Evolutionary conservation across 2,113 vertebrate genomes (phyloP).

Genomic region (Sinocyclocheilus grahami): DNA sequence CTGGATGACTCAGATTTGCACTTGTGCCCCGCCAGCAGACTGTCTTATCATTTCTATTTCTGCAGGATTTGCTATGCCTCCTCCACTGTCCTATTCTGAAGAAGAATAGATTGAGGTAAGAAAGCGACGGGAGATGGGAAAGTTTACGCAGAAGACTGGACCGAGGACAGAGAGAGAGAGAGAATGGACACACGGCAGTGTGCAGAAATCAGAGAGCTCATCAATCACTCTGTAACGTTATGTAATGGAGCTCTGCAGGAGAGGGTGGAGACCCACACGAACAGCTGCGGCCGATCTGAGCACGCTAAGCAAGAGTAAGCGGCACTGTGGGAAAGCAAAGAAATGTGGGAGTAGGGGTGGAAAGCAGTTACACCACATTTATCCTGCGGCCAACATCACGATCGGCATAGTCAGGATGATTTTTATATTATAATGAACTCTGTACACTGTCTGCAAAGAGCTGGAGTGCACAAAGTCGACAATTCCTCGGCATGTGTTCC

Average conservation of each 20-base stretch:
- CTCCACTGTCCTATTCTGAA: background rate
- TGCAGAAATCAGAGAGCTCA: conserved; percentile 40
- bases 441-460: background rate
- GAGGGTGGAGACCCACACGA: conserved; percentile 32
- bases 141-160: conserved; percentile 12
- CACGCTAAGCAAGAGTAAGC: conserved; percentile 21
- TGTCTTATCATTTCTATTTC: conserved; percentile 18
- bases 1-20: conserved; percentile 34
- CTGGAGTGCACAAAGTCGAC: background rate
- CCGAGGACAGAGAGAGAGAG: background rate
- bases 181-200: conserved; percentile 43
- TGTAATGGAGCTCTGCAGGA: conserved; percentile 43
- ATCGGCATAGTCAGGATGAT: background rate
- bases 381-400: conserved; percentile 24
- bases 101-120: background rate
- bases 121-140: background rate
- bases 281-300: conserved; percentile 45
- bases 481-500: background rate
- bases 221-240: conserved; percentile 57
- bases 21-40: conserved; percentile 8
- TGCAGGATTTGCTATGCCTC: background rate
- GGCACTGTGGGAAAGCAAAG: background rate
- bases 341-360: background rate
- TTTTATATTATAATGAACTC: background rate
- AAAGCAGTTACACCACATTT: conserved; percentile 24